Base-by-base conservation (phyloP, 2,113 vertebrate genomes). In the Megalops atlanticus region DNA sequence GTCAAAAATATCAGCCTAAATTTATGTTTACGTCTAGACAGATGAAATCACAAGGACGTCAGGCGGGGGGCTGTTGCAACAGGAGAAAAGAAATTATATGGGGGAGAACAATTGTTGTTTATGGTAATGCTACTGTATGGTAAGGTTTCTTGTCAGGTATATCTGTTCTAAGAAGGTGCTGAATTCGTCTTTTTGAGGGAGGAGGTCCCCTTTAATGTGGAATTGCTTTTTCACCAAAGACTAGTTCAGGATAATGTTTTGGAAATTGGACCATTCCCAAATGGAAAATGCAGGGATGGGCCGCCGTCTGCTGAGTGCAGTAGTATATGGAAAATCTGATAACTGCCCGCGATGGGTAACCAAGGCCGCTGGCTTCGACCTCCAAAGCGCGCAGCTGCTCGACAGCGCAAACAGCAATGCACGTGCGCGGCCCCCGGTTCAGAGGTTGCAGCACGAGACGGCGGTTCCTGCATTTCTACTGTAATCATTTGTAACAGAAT, bases 181-280 rank as follows among this genome's bases (percentile, higher is more conserved):
- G 21, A 72, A 18, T 1, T 72, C 38, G 38, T 72, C 70, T 72
- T 14, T 36, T 64, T 36, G 70, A 72, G 27, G 31, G 68, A n/a
- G 33, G n/a, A 27, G n/a, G 18, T 72, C 3, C 35, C 70, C 70
- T 72, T 72, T 39, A 35, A 72, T 36, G 38, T 35, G 18, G 33
- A 7, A 72, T 27, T 72, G 70, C 31, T 38, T 36, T 10, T 52
- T 52, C 16, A 16, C 36, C 80, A 86, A 77, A 77, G 24, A 52
- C 83, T 74, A 86, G 77, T 82, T 76, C 70, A 78, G 84, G 74
- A 58, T 78, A 69, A 38, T 47, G 41, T 71, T 73, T 76, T 79
- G 85, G 81, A 89, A 89, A 87, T 58, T 85, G 80, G 84, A 84
- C 71, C 14, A 1, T 18, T 64, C 85, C 85, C 84, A 87, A 85